These are phyloP conservation scores for Nebria brevicollis DNA, from an alignment of 2,888 invertebrate genomes.

Conservation along the genomic window DNA sequence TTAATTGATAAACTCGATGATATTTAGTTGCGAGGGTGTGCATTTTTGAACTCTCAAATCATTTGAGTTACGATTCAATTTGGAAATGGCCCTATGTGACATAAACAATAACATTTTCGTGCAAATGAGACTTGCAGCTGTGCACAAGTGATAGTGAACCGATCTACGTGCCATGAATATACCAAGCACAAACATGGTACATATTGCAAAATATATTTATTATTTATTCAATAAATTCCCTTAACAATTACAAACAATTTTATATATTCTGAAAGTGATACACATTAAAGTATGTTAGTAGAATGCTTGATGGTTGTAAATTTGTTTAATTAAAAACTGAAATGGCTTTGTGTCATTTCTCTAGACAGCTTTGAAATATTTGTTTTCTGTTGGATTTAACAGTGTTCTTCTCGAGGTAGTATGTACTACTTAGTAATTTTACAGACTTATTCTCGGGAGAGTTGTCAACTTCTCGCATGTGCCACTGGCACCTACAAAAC, in stretches of 20 bases:
- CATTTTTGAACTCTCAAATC: too few relatives aligned
- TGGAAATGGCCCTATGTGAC: neutral
- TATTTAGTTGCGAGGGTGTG: too few relatives aligned
- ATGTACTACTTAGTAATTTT: conserved; percentile 10
- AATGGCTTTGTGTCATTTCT: conserved; percentile 6
- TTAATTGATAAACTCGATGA: too few relatives aligned
- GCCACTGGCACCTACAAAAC: conserved; percentile 28
- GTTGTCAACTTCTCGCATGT: conserved; percentile 18
- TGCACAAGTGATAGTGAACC: conserved; percentile 26
- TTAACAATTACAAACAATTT: too few relatives aligned
- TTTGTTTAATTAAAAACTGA: conserved; percentile 25
- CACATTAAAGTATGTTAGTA: neutral
- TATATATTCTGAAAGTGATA: too few relatives aligned
- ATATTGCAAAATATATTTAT: too few relatives aligned
- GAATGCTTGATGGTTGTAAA: neutral
- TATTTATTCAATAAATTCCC: too few relatives aligned
- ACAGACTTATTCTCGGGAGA: conserved; percentile 21
- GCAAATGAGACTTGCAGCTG: conserved; percentile 33
- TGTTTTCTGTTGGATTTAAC: conserved; percentile 26
- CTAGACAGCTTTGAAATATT: neutral
- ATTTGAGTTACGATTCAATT: neutral
- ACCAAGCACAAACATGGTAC: neutral
- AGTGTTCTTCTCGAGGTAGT: neutral
- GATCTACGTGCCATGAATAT: conserved; percentile 29
- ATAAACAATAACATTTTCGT: conserved; percentile 16